Base-by-base conservation (phyloP, 1,140 invertebrate species). In the Harlomillsia oculata region DNA sequence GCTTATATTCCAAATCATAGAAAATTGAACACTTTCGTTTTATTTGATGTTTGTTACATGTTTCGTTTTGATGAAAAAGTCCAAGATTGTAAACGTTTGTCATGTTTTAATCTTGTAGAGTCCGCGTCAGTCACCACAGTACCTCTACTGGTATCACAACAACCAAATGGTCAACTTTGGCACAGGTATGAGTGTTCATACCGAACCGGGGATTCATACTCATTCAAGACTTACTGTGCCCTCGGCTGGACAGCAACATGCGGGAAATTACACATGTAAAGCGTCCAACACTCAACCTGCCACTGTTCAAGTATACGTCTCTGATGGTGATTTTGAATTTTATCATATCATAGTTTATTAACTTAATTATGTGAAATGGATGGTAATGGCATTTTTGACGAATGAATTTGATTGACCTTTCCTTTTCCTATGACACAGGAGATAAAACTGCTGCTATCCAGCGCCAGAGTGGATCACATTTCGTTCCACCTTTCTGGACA, bases 271-370 rank as follows among this genome's bases (percentile, higher is more conserved):
- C 51, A 71, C 71, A 8, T 76, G 75, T 56, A 59, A 69, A 56
- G 74, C 75, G 3, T 69, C 70, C 52, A 74, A 75, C 58, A 75
- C 73, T 3, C 69, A 74, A 41, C 67, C 72, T 9, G 70, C 72
- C 45, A 72, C 72, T 13, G 73, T 76, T 36, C 68, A 71, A 60
- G 59, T 64, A 54, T 64, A 59, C 56, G 63, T 64, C 40, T 64
- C 63, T 20, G 63, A 64, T 48, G 63, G 63, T 59, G 56, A 59
- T 41, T 57, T 32, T 34, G 43, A 45, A 45, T 32, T 48, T 48
- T 34, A 28, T 48, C 18, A n/a, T n/a, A n/a, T n/a, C n/a, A n/a
- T n/a, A n/a, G n/a, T n/a, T n/a, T n/a, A n/a, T n/a, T n/a, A n/a
- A n/a, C 9, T 34, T n/a, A 34, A 52, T 37, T 6, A 14, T 16